These are phyloP conservation scores for Glyphotaelius pellucidus DNA, from an alignment of 2,888 invertebrate genomes.

Conservation along the genomic window DNA sequence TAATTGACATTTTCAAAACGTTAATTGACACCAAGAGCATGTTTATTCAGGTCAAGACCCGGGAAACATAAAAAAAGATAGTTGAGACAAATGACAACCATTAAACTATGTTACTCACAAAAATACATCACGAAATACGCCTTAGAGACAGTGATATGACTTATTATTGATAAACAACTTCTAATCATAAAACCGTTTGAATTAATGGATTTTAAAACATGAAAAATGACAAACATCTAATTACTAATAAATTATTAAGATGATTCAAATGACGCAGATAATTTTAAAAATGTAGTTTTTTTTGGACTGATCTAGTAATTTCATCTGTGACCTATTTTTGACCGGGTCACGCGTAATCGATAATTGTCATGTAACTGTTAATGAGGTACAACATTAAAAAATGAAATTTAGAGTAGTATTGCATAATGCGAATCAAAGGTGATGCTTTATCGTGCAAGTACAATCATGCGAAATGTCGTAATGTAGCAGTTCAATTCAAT, in stretches of 20 bases:
- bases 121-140: not conserved
- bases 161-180: not conserved
- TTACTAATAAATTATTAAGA: not conserved
- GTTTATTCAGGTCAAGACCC: constrained; percentile 50
- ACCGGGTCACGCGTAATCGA: not conserved
- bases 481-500: too few species aligned
- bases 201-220: not conserved
- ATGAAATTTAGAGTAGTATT: not conserved
- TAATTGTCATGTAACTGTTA: not conserved
- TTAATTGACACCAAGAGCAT: not conserved
- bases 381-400: not conserved
- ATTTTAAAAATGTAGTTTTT: not conserved
- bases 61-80: constrained; percentile 7
- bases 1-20: not conserved
- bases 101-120: not conserved
- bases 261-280: not conserved
- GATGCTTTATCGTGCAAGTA: not conserved
- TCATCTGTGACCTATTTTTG: not conserved
- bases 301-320: not conserved
- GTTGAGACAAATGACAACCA: constrained; percentile 1
- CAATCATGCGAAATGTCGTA: not conserved
- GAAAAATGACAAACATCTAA: not conserved
- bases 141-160: not conserved
- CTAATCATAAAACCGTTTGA: not conserved
- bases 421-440: not conserved